Conservation (phyloP, 2,113 vertebrate species). For the Callithrix jacchus region DNA sequence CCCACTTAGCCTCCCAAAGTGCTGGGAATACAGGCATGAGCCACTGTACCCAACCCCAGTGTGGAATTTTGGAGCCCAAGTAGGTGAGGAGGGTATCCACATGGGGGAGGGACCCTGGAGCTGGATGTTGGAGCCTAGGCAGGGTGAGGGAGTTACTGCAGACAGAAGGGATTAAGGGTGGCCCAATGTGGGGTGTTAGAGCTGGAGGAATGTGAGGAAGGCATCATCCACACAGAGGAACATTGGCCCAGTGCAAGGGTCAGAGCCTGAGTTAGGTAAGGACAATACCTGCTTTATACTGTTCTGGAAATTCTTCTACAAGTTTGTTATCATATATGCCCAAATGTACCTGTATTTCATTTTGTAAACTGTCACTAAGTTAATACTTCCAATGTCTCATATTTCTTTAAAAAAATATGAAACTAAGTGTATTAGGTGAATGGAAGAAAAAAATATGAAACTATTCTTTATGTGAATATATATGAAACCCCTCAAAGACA, state of each 20-base stretch:
- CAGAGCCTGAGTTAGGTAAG: neutral
- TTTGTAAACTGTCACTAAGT: constrained; percentile 1
- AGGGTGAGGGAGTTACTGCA: neutral
- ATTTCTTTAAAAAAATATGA: neutral
- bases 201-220: neutral
- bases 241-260: neutral
- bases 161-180: neutral
- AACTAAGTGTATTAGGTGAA: neutral
- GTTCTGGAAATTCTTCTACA: neutral
- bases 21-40: too few relatives aligned
- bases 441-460: neutral
- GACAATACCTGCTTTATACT: neutral
- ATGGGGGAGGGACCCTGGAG: neutral
- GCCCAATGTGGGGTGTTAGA: neutral
- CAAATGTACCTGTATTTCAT: neutral
- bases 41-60: neutral
- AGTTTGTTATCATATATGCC: neutral
- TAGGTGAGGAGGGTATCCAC: neutral
- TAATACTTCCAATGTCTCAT: neutral
- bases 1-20: too few relatives aligned
- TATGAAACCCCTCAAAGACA: neutral
- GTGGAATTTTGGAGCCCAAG: neutral
- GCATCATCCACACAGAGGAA: neutral
- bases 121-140: neutral
- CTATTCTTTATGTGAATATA: constrained; percentile 19